A percentile compares a stretch with the other conserved stretches of the same genome.
Evolutionary conservation across 2,113 vertebrate genomes (phyloP).

Genomic region (Microtus montanus): DNA sequence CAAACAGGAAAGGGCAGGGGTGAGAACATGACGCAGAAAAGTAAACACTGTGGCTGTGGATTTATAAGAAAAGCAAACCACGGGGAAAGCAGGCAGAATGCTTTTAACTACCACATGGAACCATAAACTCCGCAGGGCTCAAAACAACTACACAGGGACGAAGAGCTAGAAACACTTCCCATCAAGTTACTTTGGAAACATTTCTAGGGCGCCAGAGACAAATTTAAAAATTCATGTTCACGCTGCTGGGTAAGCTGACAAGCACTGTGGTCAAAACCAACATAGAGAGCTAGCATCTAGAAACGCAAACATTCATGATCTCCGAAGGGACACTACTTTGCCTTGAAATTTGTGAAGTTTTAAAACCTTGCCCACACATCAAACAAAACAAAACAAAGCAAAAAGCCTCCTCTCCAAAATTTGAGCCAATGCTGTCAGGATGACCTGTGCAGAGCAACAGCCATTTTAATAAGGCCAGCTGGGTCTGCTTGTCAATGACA

Average conservation of each 20-base stretch:
- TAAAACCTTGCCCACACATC: neutral
- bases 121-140: neutral
- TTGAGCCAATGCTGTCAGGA: neutral
- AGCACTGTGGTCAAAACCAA: neutral
- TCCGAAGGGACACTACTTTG: neutral
- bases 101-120: neutral
- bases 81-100: neutral
- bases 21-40: neutral
- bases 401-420: neutral
- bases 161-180: neutral
- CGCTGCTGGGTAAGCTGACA: neutral
- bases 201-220: neutral
- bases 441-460: neutral
- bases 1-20: neutral
- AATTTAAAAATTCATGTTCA: constrained; percentile 44
- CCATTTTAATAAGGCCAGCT: neutral
- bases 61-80: neutral
- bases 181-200: neutral
- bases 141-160: neutral
- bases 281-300: neutral
- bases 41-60: neutral
- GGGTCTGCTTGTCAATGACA: neutral
- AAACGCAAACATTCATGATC: neutral
- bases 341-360: neutral
- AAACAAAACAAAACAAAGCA: neutral